Base-by-base conservation (phyloP, 2,888 invertebrate species). In the Pandemis heparana region DNA sequence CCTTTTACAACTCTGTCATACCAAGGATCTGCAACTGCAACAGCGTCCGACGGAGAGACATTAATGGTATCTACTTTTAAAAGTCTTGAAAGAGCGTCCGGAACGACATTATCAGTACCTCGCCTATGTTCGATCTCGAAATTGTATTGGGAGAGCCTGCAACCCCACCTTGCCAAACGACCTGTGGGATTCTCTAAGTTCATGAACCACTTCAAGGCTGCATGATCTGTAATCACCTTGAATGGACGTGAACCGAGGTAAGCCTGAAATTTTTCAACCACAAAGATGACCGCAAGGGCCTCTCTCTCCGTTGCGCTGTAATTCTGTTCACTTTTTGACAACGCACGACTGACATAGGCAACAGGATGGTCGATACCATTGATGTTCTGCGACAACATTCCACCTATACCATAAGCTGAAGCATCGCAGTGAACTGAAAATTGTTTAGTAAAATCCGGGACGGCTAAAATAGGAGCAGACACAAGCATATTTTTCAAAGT, bases 141-240 rank as follows among this genome's bases (percentile, higher is more conserved):
- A 38, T 32, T 38, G 18, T 14, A 60, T 38, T 60, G 60, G 3
- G 60, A 60, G 14, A 60, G 12, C 4, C 60, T 18, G 32, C 32
- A 32, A 5, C 60, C 38, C 60, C 60, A 60, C 2, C 60, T 18
- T 9, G 60, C 60, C 10, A 60, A 38, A 7, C 38, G 60, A 14
- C 60, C 60, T 12, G 60, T 38, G 14, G 60, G 60, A 32, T 60
- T 60, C 38, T 60, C 60, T 14, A 60, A 60, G 38, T 60, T 60
- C 38, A 60, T 60, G 14, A 60, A 60, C 38, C 60, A 60, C 6
- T 60, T 32, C 14, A 60, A 38, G 1, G 60, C 32, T 14, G 60
- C 32, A n/a, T 60, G 32, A 38, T 60, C 60, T 3, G 60, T 60
- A 5, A 60, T 38, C 3, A 60, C 60, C 18, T 12, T 60, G 14